These are phyloP conservation scores for Euplexia lucipara DNA, from an alignment of 2,888 invertebrate genomes.

Conservation along the genomic window DNA sequence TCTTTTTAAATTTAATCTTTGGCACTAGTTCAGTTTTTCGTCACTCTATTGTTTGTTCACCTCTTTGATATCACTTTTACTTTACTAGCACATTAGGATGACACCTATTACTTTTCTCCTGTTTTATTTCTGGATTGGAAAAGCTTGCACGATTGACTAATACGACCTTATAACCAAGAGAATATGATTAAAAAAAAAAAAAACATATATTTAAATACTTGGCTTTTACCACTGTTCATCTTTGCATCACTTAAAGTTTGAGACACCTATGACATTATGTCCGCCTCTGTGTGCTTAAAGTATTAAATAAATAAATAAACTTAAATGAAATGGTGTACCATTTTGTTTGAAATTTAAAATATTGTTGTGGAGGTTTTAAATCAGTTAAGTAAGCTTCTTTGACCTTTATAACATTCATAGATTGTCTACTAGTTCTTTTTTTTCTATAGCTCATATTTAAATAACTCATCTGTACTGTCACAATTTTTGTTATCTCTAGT, in stretches of 20 bases:
- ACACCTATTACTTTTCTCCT: background rate
- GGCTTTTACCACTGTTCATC: too few species aligned
- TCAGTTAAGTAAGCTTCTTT: background rate
- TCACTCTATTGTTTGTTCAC: constrained; percentile 26
- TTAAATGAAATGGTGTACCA: too few species aligned
- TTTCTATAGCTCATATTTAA: too few species aligned
- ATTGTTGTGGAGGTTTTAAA: background rate
- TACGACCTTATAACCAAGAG: background rate
- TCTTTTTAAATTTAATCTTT: constrained; percentile 29
- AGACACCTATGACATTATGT: too few species aligned
- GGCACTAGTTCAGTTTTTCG: constrained; percentile 41
- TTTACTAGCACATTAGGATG: constrained; percentile 3
- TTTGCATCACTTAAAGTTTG: too few species aligned
- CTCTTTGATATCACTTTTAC: constrained; percentile 23
- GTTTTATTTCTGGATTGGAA: constrained; percentile 3
- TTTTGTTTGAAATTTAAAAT: too few species aligned
- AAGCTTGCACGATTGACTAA: background rate
- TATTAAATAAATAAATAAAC: too few species aligned
- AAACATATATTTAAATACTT: too few species aligned
- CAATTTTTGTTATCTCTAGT: background rate
- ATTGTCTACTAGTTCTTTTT: too few species aligned
- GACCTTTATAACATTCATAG: background rate
- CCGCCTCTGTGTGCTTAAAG: too few species aligned
- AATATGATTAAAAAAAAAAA: too few species aligned
- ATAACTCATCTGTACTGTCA: background rate